Evolutionary conservation across 1,140 invertebrate genomes (phyloP).

Genomic region (Heliconius eleuchia): DNA sequence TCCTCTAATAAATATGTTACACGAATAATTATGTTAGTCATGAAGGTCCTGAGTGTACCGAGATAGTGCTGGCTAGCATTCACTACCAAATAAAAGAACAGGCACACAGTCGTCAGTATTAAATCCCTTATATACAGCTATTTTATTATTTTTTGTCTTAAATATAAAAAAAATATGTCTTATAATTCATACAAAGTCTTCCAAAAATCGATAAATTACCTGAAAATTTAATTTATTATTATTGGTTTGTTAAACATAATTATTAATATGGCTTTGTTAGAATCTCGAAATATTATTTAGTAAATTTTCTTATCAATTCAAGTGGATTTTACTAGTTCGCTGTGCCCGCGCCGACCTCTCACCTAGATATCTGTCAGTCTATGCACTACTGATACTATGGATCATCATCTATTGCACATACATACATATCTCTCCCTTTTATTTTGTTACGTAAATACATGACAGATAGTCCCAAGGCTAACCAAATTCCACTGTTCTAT

Average conservation of each 20-base stretch:
- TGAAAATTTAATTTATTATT: not conserved
- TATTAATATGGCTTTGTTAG: not conserved
- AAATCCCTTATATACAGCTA: too few species aligned
- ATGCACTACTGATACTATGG: slow-evolving; percentile 11
- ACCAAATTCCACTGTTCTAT: not conserved
- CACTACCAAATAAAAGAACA: too few species aligned
- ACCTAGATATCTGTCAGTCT: slow-evolving; percentile 24
- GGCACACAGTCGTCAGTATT: too few species aligned
- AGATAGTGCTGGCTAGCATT: too few species aligned
- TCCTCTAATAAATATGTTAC: too few species aligned
- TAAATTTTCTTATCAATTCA: not conserved
- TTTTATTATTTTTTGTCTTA: too few species aligned
- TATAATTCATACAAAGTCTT: too few species aligned
- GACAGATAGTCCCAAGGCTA: not conserved
- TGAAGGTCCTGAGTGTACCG: too few species aligned
- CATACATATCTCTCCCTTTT: not conserved
- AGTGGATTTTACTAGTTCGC: slow-evolving; percentile 22
- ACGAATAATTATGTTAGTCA: too few species aligned
- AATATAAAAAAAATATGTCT: too few species aligned
- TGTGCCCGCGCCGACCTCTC: slow-evolving; percentile 16
- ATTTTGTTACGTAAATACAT: slow-evolving; percentile 12
- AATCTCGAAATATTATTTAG: not conserved
- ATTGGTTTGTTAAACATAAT: not conserved
- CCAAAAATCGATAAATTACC: not conserved
- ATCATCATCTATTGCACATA: slow-evolving; percentile 15